Percentiles rank a stretch among this genome's conserved stretches.
phyloP scores from a whole-genome alignment of 1,140 invertebrate genomes.

The Achroia grisella region DNA sequence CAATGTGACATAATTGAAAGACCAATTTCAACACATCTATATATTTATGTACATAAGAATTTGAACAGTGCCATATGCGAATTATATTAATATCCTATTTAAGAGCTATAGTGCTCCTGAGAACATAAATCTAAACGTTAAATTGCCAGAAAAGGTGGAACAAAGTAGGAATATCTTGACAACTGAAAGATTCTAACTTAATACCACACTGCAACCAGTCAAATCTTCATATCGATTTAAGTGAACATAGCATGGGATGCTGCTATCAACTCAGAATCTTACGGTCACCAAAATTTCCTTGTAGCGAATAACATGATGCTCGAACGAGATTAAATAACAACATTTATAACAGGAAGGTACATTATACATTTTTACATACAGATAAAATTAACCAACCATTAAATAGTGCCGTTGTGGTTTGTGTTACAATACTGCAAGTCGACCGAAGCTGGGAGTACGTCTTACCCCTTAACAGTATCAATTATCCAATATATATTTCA shows the following conservation, averaged over 20 bases:
- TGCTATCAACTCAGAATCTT: conserved; percentile 43
- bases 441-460: conserved; percentile 1
- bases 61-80: conserved; percentile 68
- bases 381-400: neutral
- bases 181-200: conserved; percentile 31
- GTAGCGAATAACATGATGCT: conserved; percentile 9
- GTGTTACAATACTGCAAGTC: conserved; percentile 23
- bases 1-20: conserved; percentile 41
- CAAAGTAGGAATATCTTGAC: conserved; percentile 40
- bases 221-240: conserved; percentile 62
- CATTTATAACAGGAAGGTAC: conserved; percentile 14
- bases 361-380: conserved; percentile 23
- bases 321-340: conserved; percentile 19
- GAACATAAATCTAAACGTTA: conserved; percentile 40
- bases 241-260: conserved; percentile 62
- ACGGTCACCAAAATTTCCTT: conserved; percentile 36
- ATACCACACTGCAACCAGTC: conserved; percentile 59
- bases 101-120: conserved; percentile 44
- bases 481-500: conserved; percentile 21
- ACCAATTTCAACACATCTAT: conserved; percentile 67
- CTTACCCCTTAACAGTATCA: conserved; percentile 7
- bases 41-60: conserved; percentile 69
- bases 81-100: conserved; percentile 44
- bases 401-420: conserved; percentile 17
- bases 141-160: conserved; percentile 43